Percentiles rank a stretch among this genome's conserved stretches.
Conservation (phyloP, 1,140 invertebrate genomes). For the Xylocopa sonorina region DNA sequence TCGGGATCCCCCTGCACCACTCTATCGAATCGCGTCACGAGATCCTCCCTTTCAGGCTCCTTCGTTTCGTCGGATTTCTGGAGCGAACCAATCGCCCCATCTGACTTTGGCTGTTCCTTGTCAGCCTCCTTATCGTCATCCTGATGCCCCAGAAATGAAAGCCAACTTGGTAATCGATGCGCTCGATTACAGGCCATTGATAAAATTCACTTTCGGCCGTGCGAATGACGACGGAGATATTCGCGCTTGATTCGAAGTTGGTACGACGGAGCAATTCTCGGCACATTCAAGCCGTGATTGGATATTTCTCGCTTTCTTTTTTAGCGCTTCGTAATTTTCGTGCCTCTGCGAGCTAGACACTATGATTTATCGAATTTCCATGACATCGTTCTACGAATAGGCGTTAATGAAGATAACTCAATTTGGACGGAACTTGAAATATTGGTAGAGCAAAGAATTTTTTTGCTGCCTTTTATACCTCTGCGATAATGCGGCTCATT, state of each 20-base stretch:
- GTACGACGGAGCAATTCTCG: not conserved
- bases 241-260: not conserved
- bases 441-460: not conserved
- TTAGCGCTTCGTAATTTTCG: not conserved
- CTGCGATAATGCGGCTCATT: no score
- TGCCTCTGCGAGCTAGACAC: not conserved
- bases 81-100: conserved; percentile 63
- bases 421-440: not conserved
- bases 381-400: not conserved
- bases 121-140: conserved; percentile 66
- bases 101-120: conserved; percentile 63
- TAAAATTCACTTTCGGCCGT: conserved; percentile 1
- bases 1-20: conserved; percentile 70
- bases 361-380: not conserved
- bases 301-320: not conserved
- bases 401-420: not conserved
- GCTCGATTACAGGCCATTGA: not conserved
- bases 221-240: conserved; percentile 47
- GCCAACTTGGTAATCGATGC: conserved; percentile 35
- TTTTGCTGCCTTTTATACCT: no score
- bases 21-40: conserved; percentile 75
- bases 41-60: conserved; percentile 74
- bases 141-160: conserved; percentile 63
- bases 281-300: not conserved
- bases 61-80: conserved; percentile 68